These are phyloP conservation scores for Strigamia maritima DNA, from an alignment of 2,888 invertebrate genomes.

Conservation along the genomic window DNA sequence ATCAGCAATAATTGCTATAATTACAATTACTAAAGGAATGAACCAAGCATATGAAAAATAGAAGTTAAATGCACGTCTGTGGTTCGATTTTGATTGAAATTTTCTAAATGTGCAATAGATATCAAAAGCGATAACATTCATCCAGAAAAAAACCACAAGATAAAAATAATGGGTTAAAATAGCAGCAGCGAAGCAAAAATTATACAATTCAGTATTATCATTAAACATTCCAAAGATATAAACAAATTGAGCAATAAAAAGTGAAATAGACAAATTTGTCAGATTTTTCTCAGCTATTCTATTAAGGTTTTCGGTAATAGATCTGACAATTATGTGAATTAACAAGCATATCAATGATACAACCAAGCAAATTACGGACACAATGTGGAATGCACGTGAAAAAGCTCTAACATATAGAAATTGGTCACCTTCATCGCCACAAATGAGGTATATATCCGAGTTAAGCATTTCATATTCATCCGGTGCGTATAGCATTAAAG, in stretches of 20 bases:
- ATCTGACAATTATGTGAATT: constrained; percentile 50
- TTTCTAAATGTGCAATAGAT: constrained; percentile 50
- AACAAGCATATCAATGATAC: constrained; percentile 50
- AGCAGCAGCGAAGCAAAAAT: constrained; percentile 47
- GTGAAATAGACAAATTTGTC: constrained; percentile 50
- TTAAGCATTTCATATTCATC: background rate
- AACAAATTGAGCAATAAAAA: constrained; percentile 52
- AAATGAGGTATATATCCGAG: background rate
- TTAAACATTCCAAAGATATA: constrained; percentile 46
- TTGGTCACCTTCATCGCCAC: no score
- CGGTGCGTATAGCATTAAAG: background rate
- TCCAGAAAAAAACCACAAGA: constrained; percentile 55
- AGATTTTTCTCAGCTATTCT: constrained; percentile 54
- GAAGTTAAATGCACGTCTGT: constrained; percentile 39
- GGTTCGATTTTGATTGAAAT: background rate
- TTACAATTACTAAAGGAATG: constrained; percentile 49
- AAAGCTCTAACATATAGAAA: constrained; percentile 39
- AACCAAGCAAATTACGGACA: constrained; percentile 49
- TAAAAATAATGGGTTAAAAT: constrained; percentile 52
- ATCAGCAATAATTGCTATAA: constrained; percentile 44
- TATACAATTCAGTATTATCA: constrained; percentile 35
- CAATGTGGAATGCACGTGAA: constrained; percentile 45
- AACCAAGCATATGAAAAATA: constrained; percentile 54
- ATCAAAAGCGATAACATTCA: constrained; percentile 55
- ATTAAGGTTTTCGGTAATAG: constrained; percentile 48